These are phyloP conservation scores for Sminthurides aquaticus DNA, from an alignment of 2,888 invertebrate species.

Conservation along the genomic window DNA sequence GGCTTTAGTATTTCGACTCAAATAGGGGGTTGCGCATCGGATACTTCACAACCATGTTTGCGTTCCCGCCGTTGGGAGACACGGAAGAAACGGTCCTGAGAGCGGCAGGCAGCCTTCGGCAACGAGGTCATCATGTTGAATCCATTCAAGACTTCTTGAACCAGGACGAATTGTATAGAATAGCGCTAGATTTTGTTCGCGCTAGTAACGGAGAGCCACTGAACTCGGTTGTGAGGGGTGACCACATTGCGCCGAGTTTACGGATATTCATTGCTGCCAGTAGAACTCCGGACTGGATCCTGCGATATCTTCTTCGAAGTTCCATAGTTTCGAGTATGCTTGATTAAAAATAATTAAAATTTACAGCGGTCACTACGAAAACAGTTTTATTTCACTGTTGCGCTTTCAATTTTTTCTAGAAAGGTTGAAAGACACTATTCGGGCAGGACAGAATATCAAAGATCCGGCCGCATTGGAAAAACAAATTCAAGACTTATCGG, in stretches of 20 bases:
- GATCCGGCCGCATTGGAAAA: neutral
- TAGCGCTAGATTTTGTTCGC: neutral
- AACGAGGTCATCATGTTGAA: conserved; percentile 43
- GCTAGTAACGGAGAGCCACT: neutral
- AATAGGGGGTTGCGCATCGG: conserved; percentile 45
- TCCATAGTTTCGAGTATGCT: neutral
- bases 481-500: neutral
- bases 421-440: neutral
- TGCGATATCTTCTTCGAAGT: neutral
- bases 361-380: neutral
- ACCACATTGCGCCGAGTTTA: neutral
- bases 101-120: conserved; percentile 43
- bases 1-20: no score
- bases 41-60: conserved; percentile 46
- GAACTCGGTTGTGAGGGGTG: neutral
- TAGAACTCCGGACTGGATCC: neutral
- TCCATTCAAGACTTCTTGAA: conserved; percentile 7
- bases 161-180: neutral
- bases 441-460: neutral
- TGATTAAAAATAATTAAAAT: neutral
- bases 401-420: no score
- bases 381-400: neutral
- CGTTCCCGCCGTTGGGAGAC: conserved; percentile 46
- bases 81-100: conserved; percentile 44
- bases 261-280: neutral